Percentiles rank a stretch among this genome's conserved stretches.
phyloP scores from a whole-genome alignment of 53 echinoderm and acorn worm species.

The Holothuria leucospilota region DNA sequence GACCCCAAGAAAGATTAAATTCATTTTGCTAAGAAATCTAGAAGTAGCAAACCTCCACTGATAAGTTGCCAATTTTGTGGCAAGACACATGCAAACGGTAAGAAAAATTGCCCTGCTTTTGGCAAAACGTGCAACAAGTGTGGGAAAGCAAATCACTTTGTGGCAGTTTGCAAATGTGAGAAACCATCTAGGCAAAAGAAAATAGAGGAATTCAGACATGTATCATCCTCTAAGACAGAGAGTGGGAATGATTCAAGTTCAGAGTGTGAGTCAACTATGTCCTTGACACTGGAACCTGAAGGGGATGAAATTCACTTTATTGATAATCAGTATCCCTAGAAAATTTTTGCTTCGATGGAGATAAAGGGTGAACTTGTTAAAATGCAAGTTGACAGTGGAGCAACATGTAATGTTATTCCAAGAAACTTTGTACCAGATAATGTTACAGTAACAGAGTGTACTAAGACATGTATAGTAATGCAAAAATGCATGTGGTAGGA shows the following conservation, averaged over 20 bases:
- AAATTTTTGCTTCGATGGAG: constrained; percentile 52
- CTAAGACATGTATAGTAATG: constrained; percentile 22
- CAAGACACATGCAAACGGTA: constrained; percentile 15
- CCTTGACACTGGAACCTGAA: constrained; percentile 25
- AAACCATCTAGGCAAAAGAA: not conserved
- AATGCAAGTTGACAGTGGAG: constrained; percentile 74
- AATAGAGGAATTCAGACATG: not conserved
- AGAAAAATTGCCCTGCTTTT: constrained; percentile 45
- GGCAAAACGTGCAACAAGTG: constrained; percentile 40
- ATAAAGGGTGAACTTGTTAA: constrained; percentile 30
- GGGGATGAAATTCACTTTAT: constrained; percentile 12
- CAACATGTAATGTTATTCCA: constrained; percentile 67
- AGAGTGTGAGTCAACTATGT: constrained; percentile 17
- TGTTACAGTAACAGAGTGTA: constrained; percentile 20
- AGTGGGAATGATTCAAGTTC: constrained; percentile 18
- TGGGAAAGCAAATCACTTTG: constrained; percentile 38
- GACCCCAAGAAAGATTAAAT: not conserved
- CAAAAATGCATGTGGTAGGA: constrained; percentile 1
- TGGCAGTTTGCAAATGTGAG: constrained; percentile 5
- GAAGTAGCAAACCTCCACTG: not conserved
- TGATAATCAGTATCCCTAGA: constrained; percentile 30
- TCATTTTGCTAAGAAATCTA: constrained; percentile 18
- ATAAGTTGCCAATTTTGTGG: constrained; percentile 41
- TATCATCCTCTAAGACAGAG: not conserved
- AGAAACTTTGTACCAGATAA: constrained; percentile 48